phyloP scores from a whole-genome alignment of 2,113 vertebrate species.

The Oophaga pumilio region DNA sequence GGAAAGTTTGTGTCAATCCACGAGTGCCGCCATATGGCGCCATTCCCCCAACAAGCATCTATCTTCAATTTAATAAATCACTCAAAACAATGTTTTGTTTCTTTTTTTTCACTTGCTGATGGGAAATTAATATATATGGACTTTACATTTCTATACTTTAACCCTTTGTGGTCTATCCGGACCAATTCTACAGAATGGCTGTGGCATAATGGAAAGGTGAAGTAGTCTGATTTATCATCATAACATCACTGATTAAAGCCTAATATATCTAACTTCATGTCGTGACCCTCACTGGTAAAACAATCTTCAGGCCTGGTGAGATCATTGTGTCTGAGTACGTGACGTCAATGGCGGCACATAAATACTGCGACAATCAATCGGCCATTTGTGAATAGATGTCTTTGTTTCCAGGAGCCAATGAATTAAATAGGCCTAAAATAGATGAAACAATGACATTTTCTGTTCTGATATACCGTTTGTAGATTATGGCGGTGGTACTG shows the following conservation, averaged over 20 bases:
- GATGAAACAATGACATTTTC: background rate
- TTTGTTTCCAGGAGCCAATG: background rate
- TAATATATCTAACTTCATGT: background rate
- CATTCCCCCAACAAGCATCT: background rate
- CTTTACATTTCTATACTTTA: background rate
- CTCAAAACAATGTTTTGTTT: background rate
- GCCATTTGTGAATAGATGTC: background rate
- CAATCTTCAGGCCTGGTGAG: background rate
- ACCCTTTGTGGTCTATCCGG: background rate
- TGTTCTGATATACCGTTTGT: too few relatives aligned
- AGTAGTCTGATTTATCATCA: background rate
- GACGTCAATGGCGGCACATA: background rate
- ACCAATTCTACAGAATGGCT: background rate
- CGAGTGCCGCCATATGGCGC: background rate
- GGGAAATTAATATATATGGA: too few relatives aligned
- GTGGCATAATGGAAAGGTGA: background rate
- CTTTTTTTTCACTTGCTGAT: too few relatives aligned
- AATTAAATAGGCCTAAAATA: background rate
- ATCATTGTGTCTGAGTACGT: conserved; percentile 15
- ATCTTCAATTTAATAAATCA: background rate
- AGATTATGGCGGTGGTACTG: too few relatives aligned
- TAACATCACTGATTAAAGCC: background rate
- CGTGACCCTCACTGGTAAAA: background rate
- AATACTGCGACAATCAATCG: background rate
- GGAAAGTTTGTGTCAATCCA: too few relatives aligned